Evolutionary conservation across 23 tunicate genomes (phyloP).

Genomic region (Styela plicata): DNA sequence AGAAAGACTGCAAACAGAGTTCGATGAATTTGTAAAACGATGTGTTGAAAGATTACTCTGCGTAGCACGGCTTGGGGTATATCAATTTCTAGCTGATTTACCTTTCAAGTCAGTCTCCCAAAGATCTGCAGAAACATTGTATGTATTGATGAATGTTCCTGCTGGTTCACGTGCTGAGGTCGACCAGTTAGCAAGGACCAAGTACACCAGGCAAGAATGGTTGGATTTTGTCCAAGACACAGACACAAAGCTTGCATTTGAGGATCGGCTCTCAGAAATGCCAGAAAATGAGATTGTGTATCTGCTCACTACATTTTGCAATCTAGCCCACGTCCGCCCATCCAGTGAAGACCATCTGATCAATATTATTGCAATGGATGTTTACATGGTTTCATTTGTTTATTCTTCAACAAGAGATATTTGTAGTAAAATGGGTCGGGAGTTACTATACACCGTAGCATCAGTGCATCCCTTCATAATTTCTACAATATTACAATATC

Average conservation of each 20-base stretch:
- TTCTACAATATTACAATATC: slow-evolving; percentile 56
- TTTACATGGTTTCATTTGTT: slow-evolving; percentile 77
- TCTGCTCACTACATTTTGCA: slow-evolving; percentile 80
- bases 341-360: slow-evolving; percentile 67
- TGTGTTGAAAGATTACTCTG: slow-evolving; percentile 72
- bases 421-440: slow-evolving; percentile 91
- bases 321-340: slow-evolving; percentile 77
- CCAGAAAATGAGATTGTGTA: slow-evolving; percentile 93
- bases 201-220: slow-evolving; percentile 77
- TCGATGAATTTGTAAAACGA: slow-evolving; percentile 85
- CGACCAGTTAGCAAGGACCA: slow-evolving; percentile 57
- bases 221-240: slow-evolving; percentile 89
- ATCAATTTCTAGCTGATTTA: slow-evolving; percentile 89
- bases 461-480: slow-evolving; percentile 59
- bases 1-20: slow-evolving; percentile 72
- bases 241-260: slow-evolving; percentile 92
- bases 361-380: slow-evolving; percentile 66
- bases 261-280: slow-evolving; percentile 83
- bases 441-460: slow-evolving; percentile 57
- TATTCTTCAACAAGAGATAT: slow-evolving; percentile 81
- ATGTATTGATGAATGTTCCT: slow-evolving; percentile 92
- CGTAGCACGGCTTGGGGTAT: slow-evolving; percentile 82
- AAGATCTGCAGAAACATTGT: slow-evolving; percentile 72
- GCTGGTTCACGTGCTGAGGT: slow-evolving; percentile 80
- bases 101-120: slow-evolving; percentile 65